Conservation (phyloP, 2,888 invertebrate genomes). For the Schizotus pectinicornis region DNA sequence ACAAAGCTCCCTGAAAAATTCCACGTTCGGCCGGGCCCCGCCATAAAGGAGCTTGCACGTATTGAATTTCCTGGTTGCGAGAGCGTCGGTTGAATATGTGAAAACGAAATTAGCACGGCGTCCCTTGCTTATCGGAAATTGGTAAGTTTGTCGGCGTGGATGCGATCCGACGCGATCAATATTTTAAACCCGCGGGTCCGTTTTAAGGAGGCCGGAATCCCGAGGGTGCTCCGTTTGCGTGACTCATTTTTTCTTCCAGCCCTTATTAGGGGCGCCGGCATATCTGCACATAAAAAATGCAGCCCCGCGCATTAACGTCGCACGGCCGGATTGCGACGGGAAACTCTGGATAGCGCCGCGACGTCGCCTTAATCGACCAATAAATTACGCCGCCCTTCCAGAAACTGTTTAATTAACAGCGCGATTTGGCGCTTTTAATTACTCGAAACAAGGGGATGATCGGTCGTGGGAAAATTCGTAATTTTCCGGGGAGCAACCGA, state of each 20-base stretch:
- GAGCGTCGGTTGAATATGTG: conserved; percentile 25
- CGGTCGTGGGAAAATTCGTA: conserved; percentile 1
- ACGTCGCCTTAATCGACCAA: background rate
- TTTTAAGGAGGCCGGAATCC: conserved; percentile 47
- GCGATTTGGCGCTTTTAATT: conserved; percentile 7
- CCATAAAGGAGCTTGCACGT: conserved; percentile 5
- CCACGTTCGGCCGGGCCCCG: conserved; percentile 13
- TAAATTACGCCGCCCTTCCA: conserved; percentile 1
- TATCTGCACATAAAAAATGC: conserved; percentile 59
- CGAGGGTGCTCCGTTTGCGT: conserved; percentile 53
- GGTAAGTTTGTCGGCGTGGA: conserved; percentile 28
- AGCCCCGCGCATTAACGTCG: conserved; percentile 40
- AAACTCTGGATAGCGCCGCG: background rate
- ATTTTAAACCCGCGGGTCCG: conserved; percentile 56
- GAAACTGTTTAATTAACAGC: background rate
- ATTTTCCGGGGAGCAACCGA: conserved; percentile 10
- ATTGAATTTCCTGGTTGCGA: conserved; percentile 24
- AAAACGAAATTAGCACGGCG: conserved; percentile 31
- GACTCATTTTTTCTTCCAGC: conserved; percentile 57
- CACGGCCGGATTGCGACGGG: background rate
- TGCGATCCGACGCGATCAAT: conserved; percentile 45
- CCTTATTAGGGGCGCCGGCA: conserved; percentile 51
- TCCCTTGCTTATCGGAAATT: conserved; percentile 31
- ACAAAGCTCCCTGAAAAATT: conserved; percentile 3
- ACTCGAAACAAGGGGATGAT: conserved; percentile 2